A percentile compares a stretch with the other conserved stretches of the same genome.
Evolutionary conservation across 2,113 vertebrate species (phyloP).

Genomic region (Taxidea taxus): DNA sequence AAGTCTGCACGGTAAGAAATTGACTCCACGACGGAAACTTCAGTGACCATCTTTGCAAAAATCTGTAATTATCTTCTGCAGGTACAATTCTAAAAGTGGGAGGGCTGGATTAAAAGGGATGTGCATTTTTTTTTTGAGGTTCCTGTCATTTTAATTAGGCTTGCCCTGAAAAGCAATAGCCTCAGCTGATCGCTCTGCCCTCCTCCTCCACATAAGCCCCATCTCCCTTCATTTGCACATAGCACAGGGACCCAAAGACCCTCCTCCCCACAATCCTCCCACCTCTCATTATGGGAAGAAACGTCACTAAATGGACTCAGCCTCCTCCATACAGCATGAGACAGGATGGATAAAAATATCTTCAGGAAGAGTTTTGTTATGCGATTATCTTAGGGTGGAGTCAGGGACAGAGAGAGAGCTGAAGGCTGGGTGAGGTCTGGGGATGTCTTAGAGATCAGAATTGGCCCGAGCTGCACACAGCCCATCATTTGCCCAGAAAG

Average conservation of each 20-base stretch:
- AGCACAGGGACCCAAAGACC: conserved; percentile 5
- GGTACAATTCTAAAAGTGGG: background rate
- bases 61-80: background rate
- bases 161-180: conserved; percentile 54
- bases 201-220: conserved; percentile 30
- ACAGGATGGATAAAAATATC: conserved; percentile 52
- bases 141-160: conserved; percentile 67
- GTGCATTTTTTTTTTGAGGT: no score
- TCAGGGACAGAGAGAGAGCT: background rate
- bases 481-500: background rate
- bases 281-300: conserved; percentile 32
- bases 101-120: background rate
- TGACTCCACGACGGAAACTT: background rate
- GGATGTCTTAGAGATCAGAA: conserved; percentile 74
- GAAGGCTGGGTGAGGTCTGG: conserved; percentile 24
- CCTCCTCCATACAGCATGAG: conserved; percentile 49
- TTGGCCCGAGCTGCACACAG: conserved; percentile 16
- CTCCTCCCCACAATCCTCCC: background rate
- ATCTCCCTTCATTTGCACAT: background rate
- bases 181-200: background rate
- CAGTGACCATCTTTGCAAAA: background rate
- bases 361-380: conserved; percentile 14
- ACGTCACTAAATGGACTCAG: background rate
- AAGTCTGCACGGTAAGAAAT: background rate
- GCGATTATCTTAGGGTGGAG: conserved; percentile 39